Evolutionary conservation across 2,113 vertebrate species (phyloP).

Genomic region (Ictalurus punctatus): DNA sequence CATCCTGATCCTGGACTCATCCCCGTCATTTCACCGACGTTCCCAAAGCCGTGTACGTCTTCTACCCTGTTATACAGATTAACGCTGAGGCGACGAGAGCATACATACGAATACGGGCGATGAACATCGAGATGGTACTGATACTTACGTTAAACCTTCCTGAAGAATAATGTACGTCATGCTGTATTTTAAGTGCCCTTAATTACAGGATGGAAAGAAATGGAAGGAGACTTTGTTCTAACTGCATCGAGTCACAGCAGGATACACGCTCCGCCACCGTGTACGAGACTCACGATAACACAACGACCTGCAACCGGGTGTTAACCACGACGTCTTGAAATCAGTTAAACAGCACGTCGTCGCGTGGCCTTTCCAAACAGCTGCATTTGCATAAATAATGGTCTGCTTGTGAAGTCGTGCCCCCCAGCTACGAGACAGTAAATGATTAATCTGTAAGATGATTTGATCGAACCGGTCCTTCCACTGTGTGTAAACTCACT

Average conservation of each 20-base stretch:
- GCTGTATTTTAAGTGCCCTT: background rate
- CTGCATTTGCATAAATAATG: background rate
- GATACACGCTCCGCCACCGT: background rate
- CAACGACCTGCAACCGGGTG: background rate
- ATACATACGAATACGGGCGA: too few species aligned
- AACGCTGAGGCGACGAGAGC: background rate
- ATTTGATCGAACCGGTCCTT: background rate
- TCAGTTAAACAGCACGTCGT: background rate
- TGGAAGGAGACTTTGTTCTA: background rate
- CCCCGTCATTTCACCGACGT: background rate
- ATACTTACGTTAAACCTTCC: background rate
- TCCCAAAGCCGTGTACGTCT: background rate
- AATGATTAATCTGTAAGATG: background rate
- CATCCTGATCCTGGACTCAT: background rate
- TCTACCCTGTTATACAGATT: background rate
- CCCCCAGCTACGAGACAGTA: background rate
- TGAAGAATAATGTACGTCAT: background rate
- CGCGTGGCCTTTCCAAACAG: background rate
- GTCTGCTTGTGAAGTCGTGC: background rate
- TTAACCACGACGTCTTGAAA: background rate
- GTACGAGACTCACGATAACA: background rate
- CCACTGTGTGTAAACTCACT: background rate
- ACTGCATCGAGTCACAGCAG: background rate
- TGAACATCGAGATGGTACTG: too few species aligned
- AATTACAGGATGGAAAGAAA: background rate